Evolutionary conservation across 2,797 vertebrate genomes (phyloP).

Genomic region (Schizopygopsis malacanthus): DNA sequence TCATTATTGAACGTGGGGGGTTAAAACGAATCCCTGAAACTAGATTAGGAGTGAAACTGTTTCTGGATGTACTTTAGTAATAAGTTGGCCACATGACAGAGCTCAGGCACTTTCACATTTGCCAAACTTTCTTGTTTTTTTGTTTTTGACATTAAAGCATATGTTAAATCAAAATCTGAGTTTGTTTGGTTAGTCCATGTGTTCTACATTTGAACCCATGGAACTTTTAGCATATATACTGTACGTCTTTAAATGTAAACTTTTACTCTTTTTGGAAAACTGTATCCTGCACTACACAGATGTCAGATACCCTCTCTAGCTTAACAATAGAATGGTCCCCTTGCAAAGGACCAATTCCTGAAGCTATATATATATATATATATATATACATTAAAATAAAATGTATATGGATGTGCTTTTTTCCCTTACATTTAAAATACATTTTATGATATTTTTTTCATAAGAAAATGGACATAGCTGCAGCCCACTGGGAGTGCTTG

Average conservation of each 20-base stretch:
- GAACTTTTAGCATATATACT: not conserved
- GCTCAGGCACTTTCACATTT: not conserved
- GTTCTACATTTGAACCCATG: not conserved
- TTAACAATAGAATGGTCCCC: not conserved
- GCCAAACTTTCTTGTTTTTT: not conserved
- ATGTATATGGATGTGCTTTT: not conserved
- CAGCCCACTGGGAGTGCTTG: not conserved
- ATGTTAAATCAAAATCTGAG: not conserved
- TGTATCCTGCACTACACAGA: not conserved
- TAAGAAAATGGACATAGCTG: no score
- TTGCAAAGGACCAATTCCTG: no score
- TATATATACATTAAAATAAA: not conserved
- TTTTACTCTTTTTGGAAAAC: not conserved
- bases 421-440: not conserved
- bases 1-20: conserved; percentile 38
- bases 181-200: not conserved
- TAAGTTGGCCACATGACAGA: conserved; percentile 18
- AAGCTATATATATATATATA: no score
- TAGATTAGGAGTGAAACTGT: conserved; percentile 20
- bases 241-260: not conserved
- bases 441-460: not conserved
- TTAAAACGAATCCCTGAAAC: conserved; percentile 3
- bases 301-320: not conserved
- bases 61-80: conserved; percentile 3
- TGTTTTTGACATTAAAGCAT: not conserved